Base-by-base conservation (phyloP, 1,140 invertebrate species). In the Musca domestica region DNA sequence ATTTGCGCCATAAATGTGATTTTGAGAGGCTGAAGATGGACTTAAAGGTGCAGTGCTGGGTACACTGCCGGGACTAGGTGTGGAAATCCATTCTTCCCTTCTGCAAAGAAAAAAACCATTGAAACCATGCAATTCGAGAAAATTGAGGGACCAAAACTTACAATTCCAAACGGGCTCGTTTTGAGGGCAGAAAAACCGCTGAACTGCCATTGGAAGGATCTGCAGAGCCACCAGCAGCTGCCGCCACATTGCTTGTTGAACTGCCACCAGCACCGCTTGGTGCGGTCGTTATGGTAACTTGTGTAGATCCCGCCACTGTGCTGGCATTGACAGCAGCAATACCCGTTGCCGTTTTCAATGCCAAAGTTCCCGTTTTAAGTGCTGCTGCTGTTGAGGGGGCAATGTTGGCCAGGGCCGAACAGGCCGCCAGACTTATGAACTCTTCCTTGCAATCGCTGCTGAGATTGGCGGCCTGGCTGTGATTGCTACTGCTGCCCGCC, bases 71-170 rank as follows among this genome's bases (percentile, higher is more conserved):
- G 85, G 85, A 78, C 86, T 87, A 47, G 85, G 84, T 2, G 86
- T 85, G 34, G 86, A 82, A 58, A 89, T 76, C 87, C 88, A 89
- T 72, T 89, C 87, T 72, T 88, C 88, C 19, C 84, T 78, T 9
- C 85, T 81, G 65, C 1, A 65, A 70, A 25, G 2, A 54, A 10
- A n/a, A n/a, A n/a, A n/a, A n/a, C n/a, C 49, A 54, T 14, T 14
- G 27, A 63, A n/a, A n/a, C n/a, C n/a, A n/a, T n/a, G n/a, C n/a
- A n/a, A n/a, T n/a, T n/a, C n/a, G n/a, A n/a, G n/a, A n/a, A n/a
- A n/a, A 48, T 48, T 20, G 4, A n/a, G n/a, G n/a, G n/a, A 3
- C 14, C 4, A 49, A 30, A 14, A 71, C 75, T 75, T 73, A 78
- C 79, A 71, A 75, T 70, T 82, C 81, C 52, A 81, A 56, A 54